These are phyloP conservation scores for Thamnophis sirtalis DNA, from an alignment of 2,113 vertebrate species.

Conservation along the genomic window DNA sequence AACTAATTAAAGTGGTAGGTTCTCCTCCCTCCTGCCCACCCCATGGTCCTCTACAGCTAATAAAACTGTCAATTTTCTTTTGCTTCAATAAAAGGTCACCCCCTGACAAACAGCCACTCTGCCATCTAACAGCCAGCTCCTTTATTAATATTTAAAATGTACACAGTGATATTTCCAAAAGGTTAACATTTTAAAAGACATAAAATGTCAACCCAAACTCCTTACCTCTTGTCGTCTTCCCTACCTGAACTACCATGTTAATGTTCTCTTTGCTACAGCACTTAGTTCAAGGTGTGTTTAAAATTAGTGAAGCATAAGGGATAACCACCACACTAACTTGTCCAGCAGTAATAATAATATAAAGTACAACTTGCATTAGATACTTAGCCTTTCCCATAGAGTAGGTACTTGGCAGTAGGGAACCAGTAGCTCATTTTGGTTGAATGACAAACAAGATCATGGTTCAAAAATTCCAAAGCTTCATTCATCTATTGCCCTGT, in stretches of 20 bases:
- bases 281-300: slow-evolving; percentile 58
- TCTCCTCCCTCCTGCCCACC: slow-evolving; percentile 37
- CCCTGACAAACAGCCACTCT: slow-evolving; percentile 66
- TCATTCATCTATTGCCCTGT: not conserved
- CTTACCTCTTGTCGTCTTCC: slow-evolving; percentile 22
- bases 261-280: slow-evolving; percentile 42
- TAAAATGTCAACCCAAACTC: slow-evolving; percentile 74
- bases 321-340: not conserved
- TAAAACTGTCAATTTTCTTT: slow-evolving; percentile 78
- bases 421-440: not conserved
- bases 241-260: slow-evolving; percentile 26
- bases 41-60: slow-evolving; percentile 63
- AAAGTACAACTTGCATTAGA: not conserved
- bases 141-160: slow-evolving; percentile 96
- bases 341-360: not conserved
- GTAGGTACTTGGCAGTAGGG: not conserved
- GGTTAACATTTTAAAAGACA: slow-evolving; percentile 84
- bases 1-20: slow-evolving; percentile 61
- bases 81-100: slow-evolving; percentile 77
- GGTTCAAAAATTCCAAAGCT: not conserved
- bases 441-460: not conserved
- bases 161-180: slow-evolving; percentile 94
- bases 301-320: slow-evolving; percentile 41
- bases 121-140: slow-evolving; percentile 70
- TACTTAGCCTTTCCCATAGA: not conserved